Evolutionary conservation across 2,113 vertebrate species (phyloP).

Genomic region (Nicator chloris): DNA sequence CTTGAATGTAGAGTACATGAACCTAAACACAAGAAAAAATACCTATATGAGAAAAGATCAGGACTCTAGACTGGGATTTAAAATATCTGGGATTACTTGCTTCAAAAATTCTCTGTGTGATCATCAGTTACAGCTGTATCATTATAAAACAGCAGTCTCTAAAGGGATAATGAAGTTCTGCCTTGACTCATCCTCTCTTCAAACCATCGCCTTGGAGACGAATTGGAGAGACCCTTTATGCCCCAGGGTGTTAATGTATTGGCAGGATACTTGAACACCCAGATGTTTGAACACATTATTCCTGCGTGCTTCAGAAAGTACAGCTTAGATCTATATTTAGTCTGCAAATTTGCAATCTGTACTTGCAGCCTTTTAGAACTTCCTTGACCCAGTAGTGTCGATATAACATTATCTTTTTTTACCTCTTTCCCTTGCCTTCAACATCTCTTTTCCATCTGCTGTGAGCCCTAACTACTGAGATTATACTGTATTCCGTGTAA

Average conservation of each 20-base stretch:
- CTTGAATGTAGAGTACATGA: background rate
- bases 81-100: background rate
- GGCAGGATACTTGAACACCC: background rate
- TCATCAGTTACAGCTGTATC: background rate
- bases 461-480: background rate
- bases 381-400: background rate
- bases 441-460: background rate
- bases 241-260: background rate
- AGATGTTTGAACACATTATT: background rate
- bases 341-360: background rate
- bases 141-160: background rate
- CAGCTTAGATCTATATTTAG: background rate
- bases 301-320: background rate
- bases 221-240: background rate
- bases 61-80: background rate
- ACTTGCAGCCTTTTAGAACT: background rate
- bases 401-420: background rate
- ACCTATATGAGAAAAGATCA: background rate
- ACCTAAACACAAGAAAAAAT: background rate
- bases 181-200: background rate
- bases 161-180: background rate
- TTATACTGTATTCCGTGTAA: background rate
- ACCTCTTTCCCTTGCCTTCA: background rate
- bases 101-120: background rate
- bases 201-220: background rate